A percentile compares a stretch with the other conserved stretches of the same genome.
Evolutionary conservation across 2,888 invertebrate genomes (phyloP).

Genomic region (Chaetoderma sp.): DNA sequence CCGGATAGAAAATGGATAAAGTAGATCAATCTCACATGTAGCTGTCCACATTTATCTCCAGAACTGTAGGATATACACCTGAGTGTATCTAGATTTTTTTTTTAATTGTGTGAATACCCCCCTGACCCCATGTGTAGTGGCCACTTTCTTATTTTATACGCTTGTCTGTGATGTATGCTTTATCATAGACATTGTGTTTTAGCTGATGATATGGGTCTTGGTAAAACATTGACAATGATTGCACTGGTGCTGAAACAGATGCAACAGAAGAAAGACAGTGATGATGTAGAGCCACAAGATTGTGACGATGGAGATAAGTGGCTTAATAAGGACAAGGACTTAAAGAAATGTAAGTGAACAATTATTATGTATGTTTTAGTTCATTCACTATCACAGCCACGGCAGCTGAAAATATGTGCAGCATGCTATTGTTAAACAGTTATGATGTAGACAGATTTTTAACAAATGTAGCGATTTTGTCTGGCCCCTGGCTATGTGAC

Average conservation of each 20-base stretch:
- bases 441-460: no score
- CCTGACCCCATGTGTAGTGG: neutral
- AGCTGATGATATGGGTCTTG: conserved; percentile 73
- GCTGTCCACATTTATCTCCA: no score
- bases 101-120: neutral
- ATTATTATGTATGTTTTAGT: neutral
- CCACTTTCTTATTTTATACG: no score
- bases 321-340: conserved; percentile 54
- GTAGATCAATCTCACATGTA: no score
- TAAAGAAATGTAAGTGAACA: conserved; percentile 31
- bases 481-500: no score
- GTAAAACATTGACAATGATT: conserved; percentile 72
- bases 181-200: no score
- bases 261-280: conserved; percentile 39
- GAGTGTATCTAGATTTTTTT: neutral
- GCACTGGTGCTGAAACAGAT: conserved; percentile 68
- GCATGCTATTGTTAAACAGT: no score
- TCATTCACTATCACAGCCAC: neutral
- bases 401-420: no score
- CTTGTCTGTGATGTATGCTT: no score
- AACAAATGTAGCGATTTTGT: no score
- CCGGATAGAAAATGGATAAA: no score
- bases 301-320: conserved; percentile 54
- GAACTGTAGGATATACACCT: no score
- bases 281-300: conserved; percentile 37